Conservation (phyloP, 2,797 vertebrate genomes). For the Premnoplex brunnescens region DNA sequence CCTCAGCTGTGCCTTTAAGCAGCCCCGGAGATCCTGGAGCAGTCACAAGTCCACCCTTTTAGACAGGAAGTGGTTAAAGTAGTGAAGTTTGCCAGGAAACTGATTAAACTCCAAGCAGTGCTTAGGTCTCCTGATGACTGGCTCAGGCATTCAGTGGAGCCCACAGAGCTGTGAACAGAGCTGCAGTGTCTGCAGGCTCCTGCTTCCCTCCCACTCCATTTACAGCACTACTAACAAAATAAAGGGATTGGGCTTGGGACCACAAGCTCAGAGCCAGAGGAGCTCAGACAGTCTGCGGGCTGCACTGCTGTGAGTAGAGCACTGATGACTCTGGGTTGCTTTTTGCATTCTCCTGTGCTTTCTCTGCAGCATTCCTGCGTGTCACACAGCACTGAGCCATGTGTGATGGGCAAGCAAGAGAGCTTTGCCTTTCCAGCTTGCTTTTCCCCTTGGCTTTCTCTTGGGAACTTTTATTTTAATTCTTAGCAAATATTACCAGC, state of each 20-base stretch:
- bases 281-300: not conserved
- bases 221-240: not conserved
- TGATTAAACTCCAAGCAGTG: constrained; percentile 31
- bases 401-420: not conserved
- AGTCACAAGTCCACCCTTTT: not conserved
- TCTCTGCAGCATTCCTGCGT: not conserved
- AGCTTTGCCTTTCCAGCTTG: not conserved
- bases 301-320: constrained; percentile 35
- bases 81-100: constrained; percentile 51
- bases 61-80: constrained; percentile 54
- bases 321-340: not conserved
- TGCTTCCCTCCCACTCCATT: constrained; percentile 26
- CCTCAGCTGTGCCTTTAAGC: not conserved
- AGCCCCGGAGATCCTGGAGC: not conserved
- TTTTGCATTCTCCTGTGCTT: not conserved
- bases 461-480: not conserved
- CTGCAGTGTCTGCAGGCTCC: not conserved
- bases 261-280: not conserved
- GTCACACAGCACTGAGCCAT: not conserved
- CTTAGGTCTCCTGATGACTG: not conserved
- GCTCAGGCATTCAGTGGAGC: not conserved
- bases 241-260: not conserved
- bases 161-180: not conserved
- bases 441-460: not conserved
- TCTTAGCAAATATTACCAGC: not conserved